Evolutionary conservation across 2,113 vertebrate species (phyloP), one percentile per base, ranked within the genome.

Genomic region (Muntiacus reevesi): DNA sequence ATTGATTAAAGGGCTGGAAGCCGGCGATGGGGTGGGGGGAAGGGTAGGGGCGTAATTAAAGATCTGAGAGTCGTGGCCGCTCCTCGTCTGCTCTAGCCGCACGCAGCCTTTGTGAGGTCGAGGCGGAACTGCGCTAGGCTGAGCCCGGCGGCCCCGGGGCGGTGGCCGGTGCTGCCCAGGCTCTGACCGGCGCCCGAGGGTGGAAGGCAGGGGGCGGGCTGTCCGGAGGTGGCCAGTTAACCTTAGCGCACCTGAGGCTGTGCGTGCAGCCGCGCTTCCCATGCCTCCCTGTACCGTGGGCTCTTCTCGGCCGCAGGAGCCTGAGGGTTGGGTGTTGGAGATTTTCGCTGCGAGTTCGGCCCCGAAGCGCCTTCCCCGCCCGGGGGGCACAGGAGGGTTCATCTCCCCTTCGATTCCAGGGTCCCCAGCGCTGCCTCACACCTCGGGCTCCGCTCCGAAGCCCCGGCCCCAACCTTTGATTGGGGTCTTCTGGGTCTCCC

Each of bases 1-100:
- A 99, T 99, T 99, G 98, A 99, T 99, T 99, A 99, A 99, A 99
- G 98, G 98, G 98, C 97, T 98, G 94, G 94, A 96, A 98, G 95
- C 96, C 91, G 85, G 86, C 76, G 89, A 98, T 97, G 98, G 96
- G 93, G 95, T 98, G 89, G 95, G 98, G 92, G 97, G 97, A 76
- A 97, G 97, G 97, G 96, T 86, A 97, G 97, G 95, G 96, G 64
- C 93, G 91, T 98, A 98, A 98, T 98, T 98, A 98, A 98, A 98
- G 98, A 98, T 98, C 97, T 95, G 91, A 97, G 97, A 97, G 62
- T 98, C 45, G 85, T 86, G 92, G 93, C 96, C 92, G 97, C 94
- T 92, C 87, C 87, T 95, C 33, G 78, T 98, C 43, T 12, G 92
- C 54, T 97, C 95, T 8, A 84, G 94, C 71, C 85, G 14, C 83